Base-by-base conservation (phyloP, 2,888 invertebrate species). In the Strigamia transsilvanica region DNA sequence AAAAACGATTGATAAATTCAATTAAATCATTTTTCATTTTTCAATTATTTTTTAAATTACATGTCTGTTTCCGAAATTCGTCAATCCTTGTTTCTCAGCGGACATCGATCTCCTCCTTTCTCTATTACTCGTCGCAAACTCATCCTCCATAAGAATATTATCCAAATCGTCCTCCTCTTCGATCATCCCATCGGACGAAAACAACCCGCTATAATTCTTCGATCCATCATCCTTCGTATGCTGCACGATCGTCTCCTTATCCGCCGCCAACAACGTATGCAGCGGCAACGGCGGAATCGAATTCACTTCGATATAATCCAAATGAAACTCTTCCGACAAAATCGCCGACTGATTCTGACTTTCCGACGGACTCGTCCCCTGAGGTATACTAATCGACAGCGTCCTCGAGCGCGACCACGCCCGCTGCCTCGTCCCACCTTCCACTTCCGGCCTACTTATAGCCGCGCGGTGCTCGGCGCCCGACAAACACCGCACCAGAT, bases 201-300 rank as follows among this genome's bases (percentile, higher is more conserved):
- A 98, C 81, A 99, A 90, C 86, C 95, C 94, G 86, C 95, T 94
- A 87, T 99, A 99, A 88, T 96, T 96, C 90, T 82, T 73, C 32
- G 46, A n/a, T 7, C 78, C 82, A 32, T 21, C 73, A 12, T 84
- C 83, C 27, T 80, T 77, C 9, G 18, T 51, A 5, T 78, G 21
- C n/a, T 81, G 83, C 12, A 80, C 84, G 13, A 85, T 83, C 56
- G 84, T 85, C 83, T 89, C 89, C 18, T 87, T 87, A 87, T 99
- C 99, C 0, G 99, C 98, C 41, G 96, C 95, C 9, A 99, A 90
- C 0, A 99, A 90, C 2, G 97, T 97, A 94, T 98, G 99, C 23
- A 99, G 89, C 0, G 99, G 99, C 81, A 99, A 89, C 0, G 99
- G 98, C 0, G 99, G 97, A 85, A 99, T 97, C n/a, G 98, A 97